Evolutionary conservation across 2,797 vertebrate genomes (phyloP), one percentile per base, ranked within the genome.

Genomic region (Neopelma chrysocephalum): DNA sequence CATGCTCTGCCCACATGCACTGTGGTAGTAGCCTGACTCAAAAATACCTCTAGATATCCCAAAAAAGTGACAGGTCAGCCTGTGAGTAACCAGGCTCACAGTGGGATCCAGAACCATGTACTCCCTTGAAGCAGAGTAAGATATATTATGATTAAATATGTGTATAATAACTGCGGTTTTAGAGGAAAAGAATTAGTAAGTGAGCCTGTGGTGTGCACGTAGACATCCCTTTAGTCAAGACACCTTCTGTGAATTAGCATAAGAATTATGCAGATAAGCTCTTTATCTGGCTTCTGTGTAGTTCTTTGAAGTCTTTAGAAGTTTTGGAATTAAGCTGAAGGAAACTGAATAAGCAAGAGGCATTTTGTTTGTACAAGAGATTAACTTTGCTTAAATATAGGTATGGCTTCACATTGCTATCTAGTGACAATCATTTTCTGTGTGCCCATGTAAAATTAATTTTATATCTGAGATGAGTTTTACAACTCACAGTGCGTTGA

Each of bases 181-280:
- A 62, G 32, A 62, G 65, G n/a, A 82, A 91, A 66, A 79, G 47
- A 90, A 82, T 81, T 87, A 85, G 48, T 83, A 70, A 64, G 57
- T 6, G 64, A 96, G 62, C 42, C 57, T 31, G 71, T 10, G 32
- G 45, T 40, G 62, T 71, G 61, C 84, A 85, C 1, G 0, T 54
- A 92, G 60, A 26, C 92, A 72, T 91, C 70, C 48, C 73, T 94
- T 93, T 91, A 96, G 85, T 66, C 66, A 87, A 95, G 95, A 94
- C 47, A 96, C 95, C 96, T 93, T 88, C 89, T 87, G 80, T 90
- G 91, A 86, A 95, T 96, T 96, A 94, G 85, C 96, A 94, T 93
- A 88, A 93, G 93, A 95, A 96, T 90, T 95, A 96, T 87, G 89
- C 47, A 95, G 95, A 97, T 95, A 94, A 91, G 85, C 87, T 94